Conservation (phyloP, 2,888 invertebrate species). For the Oscheius onirici region DNA sequence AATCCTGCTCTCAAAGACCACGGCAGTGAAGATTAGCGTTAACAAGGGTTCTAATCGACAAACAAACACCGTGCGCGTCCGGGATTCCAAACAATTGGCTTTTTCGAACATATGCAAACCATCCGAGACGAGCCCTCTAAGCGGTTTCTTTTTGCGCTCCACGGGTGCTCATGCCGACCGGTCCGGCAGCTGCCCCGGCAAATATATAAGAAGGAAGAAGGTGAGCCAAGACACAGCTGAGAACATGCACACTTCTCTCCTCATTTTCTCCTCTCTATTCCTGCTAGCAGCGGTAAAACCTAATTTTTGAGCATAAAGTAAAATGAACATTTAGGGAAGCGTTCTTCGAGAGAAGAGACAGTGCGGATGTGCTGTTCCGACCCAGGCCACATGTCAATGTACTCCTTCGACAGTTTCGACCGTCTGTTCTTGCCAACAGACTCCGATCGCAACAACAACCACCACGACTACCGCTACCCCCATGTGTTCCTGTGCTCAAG, state of each 20-base stretch:
- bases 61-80: no score
- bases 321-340: conserved; percentile 42
- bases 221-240: conserved; percentile 2
- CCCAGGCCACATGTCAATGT: conserved; percentile 41
- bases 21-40: no score
- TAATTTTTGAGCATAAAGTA: no score
- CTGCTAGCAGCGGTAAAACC: conserved; percentile 15
- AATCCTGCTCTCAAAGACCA: not conserved
- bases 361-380: conserved; percentile 48
- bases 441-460: conserved; percentile 33
- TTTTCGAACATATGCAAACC: conserved; percentile 18
- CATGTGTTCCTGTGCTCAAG: conserved; percentile 35
- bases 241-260: conserved; percentile 21
- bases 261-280: conserved; percentile 21
- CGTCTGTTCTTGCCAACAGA: conserved; percentile 49
- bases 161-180: conserved; percentile 10
- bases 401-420: conserved; percentile 29
- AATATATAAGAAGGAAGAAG: conserved; percentile 12
- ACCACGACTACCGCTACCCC: conserved; percentile 9
- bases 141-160: conserved; percentile 24
- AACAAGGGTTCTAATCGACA: no score
- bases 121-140: conserved; percentile 8
- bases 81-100: not conserved
- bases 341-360: conserved; percentile 53
- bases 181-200: not conserved